Base-by-base conservation (phyloP, 2,888 invertebrate genomes). In the Nebria salina region DNA sequence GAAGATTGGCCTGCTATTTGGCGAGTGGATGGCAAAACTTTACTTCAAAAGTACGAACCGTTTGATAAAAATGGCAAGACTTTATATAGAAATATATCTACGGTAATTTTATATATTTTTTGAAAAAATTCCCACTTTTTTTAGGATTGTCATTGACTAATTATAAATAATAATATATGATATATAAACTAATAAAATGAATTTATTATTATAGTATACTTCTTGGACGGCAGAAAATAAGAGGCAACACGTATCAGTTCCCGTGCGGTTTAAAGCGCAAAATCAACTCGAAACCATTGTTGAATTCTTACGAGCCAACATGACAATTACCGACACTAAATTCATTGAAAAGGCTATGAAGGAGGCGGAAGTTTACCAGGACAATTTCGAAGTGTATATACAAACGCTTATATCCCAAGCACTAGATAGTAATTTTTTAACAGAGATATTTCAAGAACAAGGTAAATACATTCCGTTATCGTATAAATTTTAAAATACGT, bases 381-480 rank as follows among this genome's bases (percentile, higher is more conserved):
- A 96, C 86, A 95, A 95, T 87, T 97, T 97, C 87, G 96, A 96
- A 90, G 96, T 97, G 68, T 97, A 96, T 86, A 94, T 97, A 87
- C 97, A 97, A 88, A 96, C 96, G 2, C 91, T 97, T 86, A 96
- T 97, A 86, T 97, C 97, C 2, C 97, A 97, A 88, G 96, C 96
- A 6, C 89, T 97, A 83, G 97, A 97, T 89, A 95, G 95, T 4
- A 96, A 96, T 89, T 97, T 97, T 87, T 91, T 97, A 20, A 94
- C 94, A 75, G 97, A 97, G 91, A 97, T 97, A 87, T 95, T 95
- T 85, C 94, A 95, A 87, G 97, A 97, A 87, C 94, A 96, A 92
- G 97, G 97, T 96, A 88, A 85, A 9, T 34, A 3, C 66, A 73
- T 73, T 41, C 76, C 66, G 65, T 82, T 34, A 15, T 13, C 8